Percentiles rank a stretch among this genome's conserved stretches.
phyloP scores from a whole-genome alignment of 1,140 invertebrate species.

The Schmidtea mediterranea region DNA sequence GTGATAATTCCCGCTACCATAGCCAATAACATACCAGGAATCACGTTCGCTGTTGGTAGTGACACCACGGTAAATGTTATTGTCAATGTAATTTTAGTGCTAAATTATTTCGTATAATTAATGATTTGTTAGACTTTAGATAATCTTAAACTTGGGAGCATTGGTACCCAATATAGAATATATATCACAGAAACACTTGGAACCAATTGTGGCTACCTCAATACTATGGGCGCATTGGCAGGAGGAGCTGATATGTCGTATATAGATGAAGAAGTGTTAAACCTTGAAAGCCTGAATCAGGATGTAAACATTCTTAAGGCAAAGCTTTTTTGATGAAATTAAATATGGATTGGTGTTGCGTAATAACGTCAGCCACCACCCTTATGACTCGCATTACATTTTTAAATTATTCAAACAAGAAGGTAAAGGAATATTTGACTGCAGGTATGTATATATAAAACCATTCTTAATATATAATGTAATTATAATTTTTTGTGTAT shows the following conservation, averaged over 20 bases:
- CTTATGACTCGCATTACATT: background rate
- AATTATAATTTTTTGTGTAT: too few relatives aligned
- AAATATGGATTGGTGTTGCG: background rate
- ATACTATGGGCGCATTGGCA: constrained; percentile 67
- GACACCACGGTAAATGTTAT: too few relatives aligned
- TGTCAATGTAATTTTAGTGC: too few relatives aligned
- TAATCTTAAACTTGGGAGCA: constrained; percentile 39
- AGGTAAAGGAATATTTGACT: constrained; percentile 72
- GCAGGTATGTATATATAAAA: too few relatives aligned
- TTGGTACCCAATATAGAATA: constrained; percentile 30
- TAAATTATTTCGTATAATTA: too few relatives aligned
- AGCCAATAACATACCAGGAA: too few relatives aligned
- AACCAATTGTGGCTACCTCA: constrained; percentile 85
- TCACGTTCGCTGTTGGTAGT: too few relatives aligned
- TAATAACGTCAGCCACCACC: background rate
- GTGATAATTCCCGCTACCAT: too few relatives aligned
- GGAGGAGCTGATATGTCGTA: constrained; percentile 94
- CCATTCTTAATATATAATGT: too few relatives aligned
- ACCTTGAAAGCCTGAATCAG: constrained; percentile 12
- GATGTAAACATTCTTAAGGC: background rate
- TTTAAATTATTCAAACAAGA: background rate
- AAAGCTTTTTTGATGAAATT: background rate
- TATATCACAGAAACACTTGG: constrained; percentile 99
- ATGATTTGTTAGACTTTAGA: constrained; percentile 32
- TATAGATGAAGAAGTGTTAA: constrained; percentile 85